These are phyloP conservation scores for pig (Sus scrofa) DNA, from an alignment of 2,113 vertebrate genomes.

Conservation along the genomic window DNA sequence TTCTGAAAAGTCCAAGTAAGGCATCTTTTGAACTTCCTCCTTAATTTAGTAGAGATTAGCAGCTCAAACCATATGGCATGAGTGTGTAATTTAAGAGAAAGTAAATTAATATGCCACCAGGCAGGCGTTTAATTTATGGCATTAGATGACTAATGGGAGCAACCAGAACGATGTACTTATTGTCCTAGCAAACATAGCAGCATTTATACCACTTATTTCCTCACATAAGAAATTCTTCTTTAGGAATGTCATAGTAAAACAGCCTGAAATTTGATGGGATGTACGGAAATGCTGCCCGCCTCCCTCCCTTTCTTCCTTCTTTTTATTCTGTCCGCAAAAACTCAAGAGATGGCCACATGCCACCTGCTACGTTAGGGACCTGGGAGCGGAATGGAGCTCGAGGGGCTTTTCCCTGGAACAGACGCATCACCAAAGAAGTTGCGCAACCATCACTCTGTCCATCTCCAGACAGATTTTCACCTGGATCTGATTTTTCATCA, in stretches of 20 bases:
- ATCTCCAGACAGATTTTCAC: background rate
- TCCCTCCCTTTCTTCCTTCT: background rate
- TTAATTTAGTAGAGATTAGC: conserved; percentile 25
- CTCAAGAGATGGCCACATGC: background rate
- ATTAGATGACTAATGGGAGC: conserved; percentile 16
- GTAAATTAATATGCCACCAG: conserved; percentile 56
- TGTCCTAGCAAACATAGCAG: conserved; percentile 48
- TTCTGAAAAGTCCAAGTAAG: conserved; percentile 40
- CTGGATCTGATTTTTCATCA: background rate
- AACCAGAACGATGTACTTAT: conserved; percentile 66
- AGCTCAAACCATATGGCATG: conserved; percentile 5
- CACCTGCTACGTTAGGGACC: background rate
- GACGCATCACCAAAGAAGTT: background rate
- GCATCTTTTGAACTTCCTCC: conserved; percentile 14
- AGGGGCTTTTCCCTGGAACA: background rate
- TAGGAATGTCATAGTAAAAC: conserved; percentile 27
- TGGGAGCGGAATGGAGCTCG: background rate
- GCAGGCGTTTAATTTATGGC: conserved; percentile 66
- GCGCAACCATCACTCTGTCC: background rate
- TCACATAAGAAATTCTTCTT: conserved; percentile 59
- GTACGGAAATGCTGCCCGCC: background rate
- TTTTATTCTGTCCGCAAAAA: background rate
- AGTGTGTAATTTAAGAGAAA: conserved; percentile 54
- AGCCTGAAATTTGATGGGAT: background rate
- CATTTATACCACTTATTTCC: conserved; percentile 65